These are phyloP conservation scores for Phataginus tricuspis DNA, from an alignment of 2,797 vertebrate species.

Conservation along the genomic window DNA sequence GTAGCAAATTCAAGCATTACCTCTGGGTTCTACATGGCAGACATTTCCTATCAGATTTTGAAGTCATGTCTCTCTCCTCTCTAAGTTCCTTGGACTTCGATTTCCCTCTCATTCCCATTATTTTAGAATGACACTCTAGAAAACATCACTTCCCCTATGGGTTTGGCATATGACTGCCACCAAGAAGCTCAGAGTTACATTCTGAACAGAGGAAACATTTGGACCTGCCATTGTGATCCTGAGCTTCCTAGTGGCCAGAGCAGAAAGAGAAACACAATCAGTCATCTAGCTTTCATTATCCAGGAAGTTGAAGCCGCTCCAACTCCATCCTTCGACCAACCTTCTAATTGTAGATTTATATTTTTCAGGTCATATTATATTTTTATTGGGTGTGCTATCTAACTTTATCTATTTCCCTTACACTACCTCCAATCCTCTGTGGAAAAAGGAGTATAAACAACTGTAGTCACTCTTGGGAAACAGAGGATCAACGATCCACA, in stretches of 20 bases:
- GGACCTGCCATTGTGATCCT: not conserved
- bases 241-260: not conserved
- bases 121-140: not conserved
- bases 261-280: not conserved
- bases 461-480: not conserved
- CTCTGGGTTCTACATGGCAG: fast-evolving
- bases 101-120: not conserved
- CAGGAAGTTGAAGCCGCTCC: not conserved
- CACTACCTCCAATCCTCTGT: not conserved
- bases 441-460: not conserved
- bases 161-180: too few species aligned
- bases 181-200: not conserved
- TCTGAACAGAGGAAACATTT: not conserved
- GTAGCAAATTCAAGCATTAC: not conserved
- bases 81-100: not conserved
- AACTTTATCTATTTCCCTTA: not conserved
- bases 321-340: not conserved
- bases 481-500: not conserved
- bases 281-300: not conserved
- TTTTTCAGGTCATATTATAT: not conserved
- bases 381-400: not conserved
- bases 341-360: not conserved
- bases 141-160: not conserved
- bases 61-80: not conserved
- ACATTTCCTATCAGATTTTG: too few species aligned